Conservation (phyloP, 23 tunicate genomes). For the Trididemnum nubilum region DNA sequence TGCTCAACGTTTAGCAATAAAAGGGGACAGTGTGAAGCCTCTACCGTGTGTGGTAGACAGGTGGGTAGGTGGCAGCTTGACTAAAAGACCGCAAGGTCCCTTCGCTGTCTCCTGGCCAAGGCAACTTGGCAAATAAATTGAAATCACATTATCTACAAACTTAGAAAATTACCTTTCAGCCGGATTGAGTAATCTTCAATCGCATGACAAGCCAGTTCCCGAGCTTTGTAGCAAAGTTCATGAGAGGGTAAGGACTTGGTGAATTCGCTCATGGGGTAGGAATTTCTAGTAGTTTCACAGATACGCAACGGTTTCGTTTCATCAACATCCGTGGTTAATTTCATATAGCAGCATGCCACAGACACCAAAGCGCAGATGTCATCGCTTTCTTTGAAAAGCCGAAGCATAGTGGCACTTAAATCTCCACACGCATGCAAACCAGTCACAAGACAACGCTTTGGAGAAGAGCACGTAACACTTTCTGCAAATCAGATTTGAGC, state of each 20-base stretch:
- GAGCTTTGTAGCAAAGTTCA: conserved; percentile 39
- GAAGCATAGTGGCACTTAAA: conserved; percentile 85
- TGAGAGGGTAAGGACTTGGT: conserved; percentile 26
- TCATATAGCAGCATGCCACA: conserved; percentile 93
- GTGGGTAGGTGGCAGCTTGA: too few relatives aligned
- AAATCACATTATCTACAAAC: too few relatives aligned
- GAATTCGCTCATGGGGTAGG: conserved; percentile 78
- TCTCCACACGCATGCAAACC: conserved; percentile 96
- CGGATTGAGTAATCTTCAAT: conserved; percentile 41
- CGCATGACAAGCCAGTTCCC: conserved; percentile 75
- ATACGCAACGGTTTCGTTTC: neutral
- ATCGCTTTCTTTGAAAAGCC: conserved; percentile 51
- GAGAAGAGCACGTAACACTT: too few relatives aligned
- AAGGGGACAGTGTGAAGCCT: too few relatives aligned
- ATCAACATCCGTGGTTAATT: conserved; percentile 25
- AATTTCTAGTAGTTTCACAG: neutral
- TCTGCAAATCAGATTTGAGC: too few relatives aligned
- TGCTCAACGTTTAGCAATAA: too few relatives aligned
- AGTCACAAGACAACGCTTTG: conserved; percentile 41
- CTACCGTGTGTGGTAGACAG: too few relatives aligned
- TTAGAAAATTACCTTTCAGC: neutral
- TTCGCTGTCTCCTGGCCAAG: too few relatives aligned
- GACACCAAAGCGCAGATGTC: conserved; percentile 57
- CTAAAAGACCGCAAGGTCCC: too few relatives aligned
- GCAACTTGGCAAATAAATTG: too few relatives aligned